Conservation (phyloP, 2,888 invertebrate genomes). For the Melanotus villosus region DNA sequence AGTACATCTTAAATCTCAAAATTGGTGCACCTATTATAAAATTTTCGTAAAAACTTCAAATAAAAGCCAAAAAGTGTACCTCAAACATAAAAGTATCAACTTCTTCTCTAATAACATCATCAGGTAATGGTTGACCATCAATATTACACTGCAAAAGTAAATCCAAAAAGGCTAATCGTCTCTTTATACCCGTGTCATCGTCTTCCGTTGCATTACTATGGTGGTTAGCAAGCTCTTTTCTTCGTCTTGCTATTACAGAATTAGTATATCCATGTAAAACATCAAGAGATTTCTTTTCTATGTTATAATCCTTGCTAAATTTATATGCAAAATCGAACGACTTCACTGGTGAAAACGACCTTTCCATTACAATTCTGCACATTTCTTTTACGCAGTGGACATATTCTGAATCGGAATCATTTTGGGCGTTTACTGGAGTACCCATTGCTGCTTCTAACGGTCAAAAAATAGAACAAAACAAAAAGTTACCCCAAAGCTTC, state of each 20-base stretch:
- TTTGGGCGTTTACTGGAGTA: conserved; percentile 79
- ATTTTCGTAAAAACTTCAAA: no score
- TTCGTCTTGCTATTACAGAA: conserved; percentile 70
- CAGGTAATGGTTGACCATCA: conserved; percentile 73
- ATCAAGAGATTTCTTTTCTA: conserved; percentile 69
- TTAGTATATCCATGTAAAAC: conserved; percentile 72
- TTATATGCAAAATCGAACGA: conserved; percentile 68
- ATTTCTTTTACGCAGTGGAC: conserved; percentile 77
- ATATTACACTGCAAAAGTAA: conserved; percentile 72
- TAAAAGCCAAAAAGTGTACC: conserved; percentile 65
- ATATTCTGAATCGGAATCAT: conserved; percentile 77
- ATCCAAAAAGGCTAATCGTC: conserved; percentile 79
- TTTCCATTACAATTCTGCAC: conserved; percentile 55
- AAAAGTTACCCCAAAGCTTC: no score
- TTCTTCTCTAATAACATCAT: conserved; percentile 77
- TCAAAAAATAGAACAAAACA: no score
- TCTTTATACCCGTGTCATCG: conserved; percentile 70
- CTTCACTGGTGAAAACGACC: conserved; percentile 66
- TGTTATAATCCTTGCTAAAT: conserved; percentile 73
- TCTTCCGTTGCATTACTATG: conserved; percentile 1
- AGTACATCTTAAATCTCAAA: neutral
- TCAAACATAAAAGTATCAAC: conserved; percentile 84
- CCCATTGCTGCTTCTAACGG: conserved; percentile 77
- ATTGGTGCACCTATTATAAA: no score
- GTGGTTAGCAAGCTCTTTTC: conserved; percentile 45